Conservation (phyloP, 1,140 invertebrate species). For the Zaprionus capensis region DNA sequence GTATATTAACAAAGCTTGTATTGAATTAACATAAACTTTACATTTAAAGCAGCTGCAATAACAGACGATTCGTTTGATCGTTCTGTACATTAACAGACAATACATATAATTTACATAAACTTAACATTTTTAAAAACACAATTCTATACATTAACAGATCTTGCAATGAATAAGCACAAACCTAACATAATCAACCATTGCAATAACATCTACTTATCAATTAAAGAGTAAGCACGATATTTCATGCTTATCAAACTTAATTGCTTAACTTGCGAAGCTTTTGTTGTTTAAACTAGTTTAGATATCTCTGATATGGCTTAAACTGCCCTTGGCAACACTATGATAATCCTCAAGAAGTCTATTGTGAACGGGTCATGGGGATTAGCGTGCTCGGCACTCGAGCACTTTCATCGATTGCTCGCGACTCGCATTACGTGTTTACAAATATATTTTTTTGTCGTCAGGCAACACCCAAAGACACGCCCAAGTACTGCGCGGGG, state of each 20-base stretch:
- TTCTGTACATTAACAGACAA: too few relatives aligned
- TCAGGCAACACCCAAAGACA: slow-evolving; percentile 15
- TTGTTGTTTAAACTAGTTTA: background rate
- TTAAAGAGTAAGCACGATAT: background rate
- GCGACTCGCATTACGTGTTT: slow-evolving; percentile 24
- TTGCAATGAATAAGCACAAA: background rate
- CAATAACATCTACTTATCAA: background rate
- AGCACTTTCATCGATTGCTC: slow-evolving; percentile 32
- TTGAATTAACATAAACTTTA: too few relatives aligned
- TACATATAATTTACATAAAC: too few relatives aligned
- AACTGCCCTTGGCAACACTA: background rate
- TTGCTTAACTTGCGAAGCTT: background rate
- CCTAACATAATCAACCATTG: background rate
- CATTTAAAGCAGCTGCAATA: too few relatives aligned
- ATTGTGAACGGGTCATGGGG: background rate
- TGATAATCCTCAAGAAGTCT: background rate
- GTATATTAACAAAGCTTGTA: too few relatives aligned
- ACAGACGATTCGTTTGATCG: too few relatives aligned
- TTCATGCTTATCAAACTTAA: background rate
- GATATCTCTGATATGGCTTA: background rate
- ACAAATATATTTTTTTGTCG: slow-evolving; percentile 27
- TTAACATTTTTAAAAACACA: too few relatives aligned
- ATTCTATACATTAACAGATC: too few relatives aligned
- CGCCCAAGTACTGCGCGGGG: background rate
- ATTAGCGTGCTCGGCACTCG: slow-evolving; percentile 1